These are phyloP conservation scores for Ctena decussata DNA, from an alignment of 2,888 invertebrate species.

Conservation along the genomic window DNA sequence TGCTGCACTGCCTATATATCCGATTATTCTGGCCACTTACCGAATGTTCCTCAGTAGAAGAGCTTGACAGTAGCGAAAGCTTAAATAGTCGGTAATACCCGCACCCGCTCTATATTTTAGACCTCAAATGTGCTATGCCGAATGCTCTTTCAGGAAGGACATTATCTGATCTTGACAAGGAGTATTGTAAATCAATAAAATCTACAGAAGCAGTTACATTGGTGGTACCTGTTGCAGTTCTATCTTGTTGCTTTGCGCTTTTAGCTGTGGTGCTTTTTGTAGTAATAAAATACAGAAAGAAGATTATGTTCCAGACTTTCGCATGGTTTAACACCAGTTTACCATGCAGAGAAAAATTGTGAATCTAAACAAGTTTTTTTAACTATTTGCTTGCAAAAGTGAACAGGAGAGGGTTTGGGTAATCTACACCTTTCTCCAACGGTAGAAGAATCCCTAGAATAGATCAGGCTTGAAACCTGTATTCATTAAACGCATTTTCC, in stretches of 20 bases:
- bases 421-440: constrained; percentile 93
- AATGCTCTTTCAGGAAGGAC: constrained; percentile 43
- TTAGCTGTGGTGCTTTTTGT: constrained; percentile 57
- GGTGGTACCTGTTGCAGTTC: constrained; percentile 52
- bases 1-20: too few species aligned
- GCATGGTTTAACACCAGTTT: constrained; percentile 65
- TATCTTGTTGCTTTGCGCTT: constrained; percentile 50
- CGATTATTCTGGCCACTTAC: too few species aligned
- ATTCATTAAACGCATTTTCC: constrained; percentile 78
- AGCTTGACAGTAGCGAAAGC: too few species aligned
- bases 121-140: constrained; percentile 65
- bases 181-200: constrained; percentile 59
- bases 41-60: too few species aligned
- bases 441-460: constrained; percentile 91
- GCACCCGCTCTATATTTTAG: constrained; percentile 66
- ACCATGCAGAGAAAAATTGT: constrained; percentile 55
- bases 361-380: constrained; percentile 88
- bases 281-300: constrained; percentile 64
- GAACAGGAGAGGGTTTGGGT: constrained; percentile 93
- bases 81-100: too few species aligned
- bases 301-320: constrained; percentile 71
- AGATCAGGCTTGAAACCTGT: constrained; percentile 90
- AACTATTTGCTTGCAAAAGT: constrained; percentile 96
- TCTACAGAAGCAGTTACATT: constrained; percentile 40
- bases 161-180: constrained; percentile 45